phyloP scores from a whole-genome alignment of 2,113 vertebrate species.

The Stercorarius parasiticus region DNA sequence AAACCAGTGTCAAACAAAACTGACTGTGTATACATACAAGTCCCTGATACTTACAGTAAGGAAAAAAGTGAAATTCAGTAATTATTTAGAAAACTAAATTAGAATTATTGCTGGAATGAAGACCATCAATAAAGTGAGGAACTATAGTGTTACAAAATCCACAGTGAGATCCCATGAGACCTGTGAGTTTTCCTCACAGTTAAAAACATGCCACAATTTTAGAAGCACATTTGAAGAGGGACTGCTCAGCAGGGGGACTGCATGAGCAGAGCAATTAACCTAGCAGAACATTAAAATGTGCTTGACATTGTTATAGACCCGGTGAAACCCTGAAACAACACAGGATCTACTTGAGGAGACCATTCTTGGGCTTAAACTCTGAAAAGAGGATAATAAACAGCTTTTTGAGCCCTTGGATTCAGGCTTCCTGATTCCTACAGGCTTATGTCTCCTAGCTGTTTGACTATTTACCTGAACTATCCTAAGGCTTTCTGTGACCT shows the following conservation, averaged over 20 bases:
- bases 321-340: neutral
- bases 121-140: neutral
- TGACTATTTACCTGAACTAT: neutral
- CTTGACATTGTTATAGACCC: neutral
- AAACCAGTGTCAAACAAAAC: neutral
- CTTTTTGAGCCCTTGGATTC: neutral
- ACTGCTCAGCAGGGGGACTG: neutral
- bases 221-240: neutral
- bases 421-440: neutral
- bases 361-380: neutral
- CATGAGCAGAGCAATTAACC: neutral
- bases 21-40: neutral
- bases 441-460: neutral
- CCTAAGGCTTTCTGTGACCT: neutral
- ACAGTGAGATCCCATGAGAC: neutral
- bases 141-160: accelerated
- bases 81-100: neutral
- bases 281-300: neutral
- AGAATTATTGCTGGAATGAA: neutral
- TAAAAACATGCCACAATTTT: neutral
- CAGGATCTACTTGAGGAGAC: neutral
- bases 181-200: neutral
- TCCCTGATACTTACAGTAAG: neutral
- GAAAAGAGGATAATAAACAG: neutral
- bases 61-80: neutral